Base-by-base conservation (phyloP, 2,113 vertebrate genomes). In the Mola mola region DNA sequence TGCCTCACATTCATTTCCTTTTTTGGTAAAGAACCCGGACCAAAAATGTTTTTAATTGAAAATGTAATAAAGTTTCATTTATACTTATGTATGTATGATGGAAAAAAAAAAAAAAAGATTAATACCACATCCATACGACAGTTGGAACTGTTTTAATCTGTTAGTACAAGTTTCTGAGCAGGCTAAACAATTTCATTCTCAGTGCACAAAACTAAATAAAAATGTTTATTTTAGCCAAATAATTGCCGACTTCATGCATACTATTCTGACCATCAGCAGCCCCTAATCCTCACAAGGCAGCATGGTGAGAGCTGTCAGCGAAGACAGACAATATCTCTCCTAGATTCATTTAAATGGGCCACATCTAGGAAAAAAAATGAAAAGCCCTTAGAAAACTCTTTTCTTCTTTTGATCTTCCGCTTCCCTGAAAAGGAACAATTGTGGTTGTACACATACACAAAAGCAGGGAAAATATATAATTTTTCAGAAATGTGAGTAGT, bases 241-340 rank as follows among this genome's bases (percentile, higher is more conserved):
- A 68, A 72, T 76, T 66, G 68, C 59, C 65, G 62, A 61, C 33
- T 33, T 41, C 8, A 61, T 50, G 31, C 52, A 46, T 26, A 57
- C 25, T 36, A 59, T 49, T 72, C 47, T 63, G 77, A 81, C 68
- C 64, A 65, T 61, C 58, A 57, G 52, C 24, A 26, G n/a, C 64
- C 66, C 36, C 48, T 75, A 79, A 80, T 69, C 63, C 52, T 47
- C 55, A 52, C 31, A 64, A 65, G 78, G 62, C 52, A 50, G 65
- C 72, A 41, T 21, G 69, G 71, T 37, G 66, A 74, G 78, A 83
- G 64, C 72, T 70, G 79, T 84, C 79, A 76, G 29, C 13, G 38
- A 50, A 72, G 79, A 84, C 65, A 70, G 65, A 72, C 69, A 66
- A 34, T 51, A 69, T 70, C 62, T 76, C 53, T 66, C 47, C 15